These are phyloP conservation scores for Thunnus maccoyii DNA, from an alignment of 2,113 vertebrate genomes.

Conservation along the genomic window DNA sequence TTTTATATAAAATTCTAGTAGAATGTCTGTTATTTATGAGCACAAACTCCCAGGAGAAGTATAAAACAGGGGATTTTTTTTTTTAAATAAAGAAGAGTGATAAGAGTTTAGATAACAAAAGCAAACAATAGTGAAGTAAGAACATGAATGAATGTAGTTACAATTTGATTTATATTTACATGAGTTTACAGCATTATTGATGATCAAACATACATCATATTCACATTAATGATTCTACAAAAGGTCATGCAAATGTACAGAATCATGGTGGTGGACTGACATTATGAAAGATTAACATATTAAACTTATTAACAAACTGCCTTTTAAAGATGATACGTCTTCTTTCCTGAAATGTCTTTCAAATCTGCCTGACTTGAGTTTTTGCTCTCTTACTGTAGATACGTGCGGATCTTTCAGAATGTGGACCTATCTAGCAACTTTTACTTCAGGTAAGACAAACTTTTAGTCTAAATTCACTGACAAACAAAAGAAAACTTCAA, in stretches of 20 bases:
- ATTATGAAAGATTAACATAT: too few relatives aligned
- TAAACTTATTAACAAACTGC: too few relatives aligned
- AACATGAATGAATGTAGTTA: background rate
- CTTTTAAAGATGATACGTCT: background rate
- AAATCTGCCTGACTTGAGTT: background rate
- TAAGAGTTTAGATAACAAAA: background rate
- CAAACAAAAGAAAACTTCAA: too few relatives aligned
- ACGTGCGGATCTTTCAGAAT: slow-evolving; percentile 97
- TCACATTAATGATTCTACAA: too few relatives aligned
- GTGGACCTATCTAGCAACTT: slow-evolving; percentile 99
- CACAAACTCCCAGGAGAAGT: background rate
- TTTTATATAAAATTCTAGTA: too few relatives aligned
- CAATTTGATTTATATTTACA: background rate
- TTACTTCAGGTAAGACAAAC: slow-evolving; percentile 92
- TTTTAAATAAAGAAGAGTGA: background rate
- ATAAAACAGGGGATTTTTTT: background rate
- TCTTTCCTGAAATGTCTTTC: background rate
- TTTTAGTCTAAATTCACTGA: background rate
- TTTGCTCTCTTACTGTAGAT: slow-evolving; percentile 81
- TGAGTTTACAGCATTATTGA: too few relatives aligned
- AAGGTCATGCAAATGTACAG: too few relatives aligned
- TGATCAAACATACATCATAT: too few relatives aligned
- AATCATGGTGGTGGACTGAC: too few relatives aligned
- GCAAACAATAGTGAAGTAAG: background rate
- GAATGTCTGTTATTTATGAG: too few relatives aligned